Percentiles rank a stretch among this genome's conserved stretches.
Evolutionary conservation across 2,113 vertebrate genomes (phyloP).

Genomic region (Ahaetulla prasina): DNA sequence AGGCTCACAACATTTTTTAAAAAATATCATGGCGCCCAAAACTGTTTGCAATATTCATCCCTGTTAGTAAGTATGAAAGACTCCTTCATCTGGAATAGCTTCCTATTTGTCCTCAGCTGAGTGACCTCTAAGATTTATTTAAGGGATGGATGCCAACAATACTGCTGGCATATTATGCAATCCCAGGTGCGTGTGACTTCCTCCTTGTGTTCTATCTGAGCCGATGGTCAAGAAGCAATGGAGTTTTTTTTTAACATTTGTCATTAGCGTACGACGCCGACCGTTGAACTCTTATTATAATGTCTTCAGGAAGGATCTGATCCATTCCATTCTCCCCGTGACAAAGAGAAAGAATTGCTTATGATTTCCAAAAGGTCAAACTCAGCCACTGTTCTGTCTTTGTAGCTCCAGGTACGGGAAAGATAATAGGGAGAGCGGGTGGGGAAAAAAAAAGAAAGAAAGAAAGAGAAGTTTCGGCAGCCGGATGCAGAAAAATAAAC

Average conservation of each 20-base stretch:
- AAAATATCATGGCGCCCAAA: no score
- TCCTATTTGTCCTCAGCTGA: neutral
- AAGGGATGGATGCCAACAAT: neutral
- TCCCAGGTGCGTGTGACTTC: slow-evolving; percentile 40
- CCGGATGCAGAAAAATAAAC: slow-evolving; percentile 39
- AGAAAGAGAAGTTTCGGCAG: slow-evolving; percentile 41
- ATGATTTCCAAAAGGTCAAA: slow-evolving; percentile 76
- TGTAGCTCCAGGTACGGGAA: slow-evolving; percentile 59
- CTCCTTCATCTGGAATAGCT: neutral
- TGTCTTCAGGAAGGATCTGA: slow-evolving; percentile 74
- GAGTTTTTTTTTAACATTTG: slow-evolving; percentile 72
- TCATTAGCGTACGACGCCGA: slow-evolving; percentile 70
- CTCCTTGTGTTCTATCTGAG: slow-evolving; percentile 50
- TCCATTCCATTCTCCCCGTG: slow-evolving; percentile 70
- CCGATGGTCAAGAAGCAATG: slow-evolving; percentile 47
- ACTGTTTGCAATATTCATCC: no score
- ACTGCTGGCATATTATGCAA: no score
- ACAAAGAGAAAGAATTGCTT: slow-evolving; percentile 75
- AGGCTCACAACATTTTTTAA: no score
- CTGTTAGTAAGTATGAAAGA: no score
- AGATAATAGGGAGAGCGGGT: slow-evolving; percentile 51
- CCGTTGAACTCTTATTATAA: slow-evolving; percentile 75
- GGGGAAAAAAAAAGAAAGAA: fast-evolving
- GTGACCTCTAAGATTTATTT: neutral
- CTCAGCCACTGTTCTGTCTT: slow-evolving; percentile 63